A percentile compares a stretch with the other conserved stretches of the same genome.
Evolutionary conservation across 53 echinoderm and acorn worm species (phyloP).

Genomic region (Stichopus horrens): DNA sequence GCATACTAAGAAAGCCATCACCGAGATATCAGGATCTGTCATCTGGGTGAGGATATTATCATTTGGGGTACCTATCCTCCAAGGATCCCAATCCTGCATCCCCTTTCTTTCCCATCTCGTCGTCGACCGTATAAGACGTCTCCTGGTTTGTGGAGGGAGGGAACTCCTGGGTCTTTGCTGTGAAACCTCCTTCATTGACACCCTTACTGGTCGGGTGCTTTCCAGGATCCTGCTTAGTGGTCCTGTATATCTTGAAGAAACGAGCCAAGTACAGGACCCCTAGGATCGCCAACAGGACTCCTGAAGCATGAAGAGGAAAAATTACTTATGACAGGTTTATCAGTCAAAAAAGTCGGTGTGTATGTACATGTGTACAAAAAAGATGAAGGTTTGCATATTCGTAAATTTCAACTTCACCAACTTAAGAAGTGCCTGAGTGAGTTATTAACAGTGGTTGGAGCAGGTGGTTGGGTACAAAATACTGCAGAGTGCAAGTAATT

Average conservation of each 20-base stretch:
- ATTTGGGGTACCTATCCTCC: slow-evolving; percentile 56
- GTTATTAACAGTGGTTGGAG: too few species aligned
- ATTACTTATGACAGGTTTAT: too few species aligned
- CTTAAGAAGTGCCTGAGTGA: too few species aligned
- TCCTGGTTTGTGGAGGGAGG: too few species aligned
- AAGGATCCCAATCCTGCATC: slow-evolving; percentile 60
- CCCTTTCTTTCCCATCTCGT: slow-evolving; percentile 59
- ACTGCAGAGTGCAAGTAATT: too few species aligned
- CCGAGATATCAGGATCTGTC: too few species aligned
- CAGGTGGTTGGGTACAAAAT: too few species aligned
- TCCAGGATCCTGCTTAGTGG: neutral
- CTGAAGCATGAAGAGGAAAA: slow-evolving; percentile 15
- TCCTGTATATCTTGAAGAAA: slow-evolving; percentile 42
- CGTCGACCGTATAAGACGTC: slow-evolving; percentile 31
- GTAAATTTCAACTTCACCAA: too few species aligned
- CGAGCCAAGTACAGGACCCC: slow-evolving; percentile 59
- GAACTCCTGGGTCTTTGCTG: neutral
- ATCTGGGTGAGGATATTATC: neutral
- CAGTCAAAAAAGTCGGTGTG: too few species aligned
- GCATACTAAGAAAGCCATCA: too few species aligned
- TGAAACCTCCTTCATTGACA: neutral
- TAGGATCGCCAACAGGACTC: slow-evolving; percentile 45
- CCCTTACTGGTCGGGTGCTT: neutral
- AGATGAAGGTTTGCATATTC: too few species aligned
- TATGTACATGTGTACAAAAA: too few species aligned